A percentile compares a stretch with the other conserved stretches of the same genome.
Conservation (phyloP, 2,113 vertebrate species). For the Oryzias woworae region DNA sequence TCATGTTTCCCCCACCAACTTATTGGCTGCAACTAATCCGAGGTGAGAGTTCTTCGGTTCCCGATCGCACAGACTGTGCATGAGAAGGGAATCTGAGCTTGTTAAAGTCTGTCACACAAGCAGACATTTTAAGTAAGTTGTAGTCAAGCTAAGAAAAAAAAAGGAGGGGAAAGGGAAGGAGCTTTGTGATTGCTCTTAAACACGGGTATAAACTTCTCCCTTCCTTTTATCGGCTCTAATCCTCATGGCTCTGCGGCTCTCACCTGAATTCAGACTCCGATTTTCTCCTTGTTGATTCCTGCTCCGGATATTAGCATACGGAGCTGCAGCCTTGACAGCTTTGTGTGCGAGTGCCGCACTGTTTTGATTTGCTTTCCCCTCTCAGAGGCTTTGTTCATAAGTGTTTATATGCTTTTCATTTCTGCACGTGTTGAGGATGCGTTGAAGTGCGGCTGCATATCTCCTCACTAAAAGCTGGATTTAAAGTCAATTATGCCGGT, state of each 20-base stretch:
- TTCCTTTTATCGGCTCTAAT: slow-evolving; percentile 4
- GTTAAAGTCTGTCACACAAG: slow-evolving; percentile 20
- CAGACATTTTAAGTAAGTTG: slow-evolving; percentile 25
- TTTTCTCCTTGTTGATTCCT: slow-evolving; percentile 5
- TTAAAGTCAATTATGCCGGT: slow-evolving; percentile 22
- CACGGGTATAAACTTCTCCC: slow-evolving; percentile 3
- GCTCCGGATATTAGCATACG: slow-evolving; percentile 13
- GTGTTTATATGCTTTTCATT: slow-evolving; percentile 18
- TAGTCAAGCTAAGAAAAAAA: too few relatives aligned
- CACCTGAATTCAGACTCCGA: slow-evolving; percentile 19
- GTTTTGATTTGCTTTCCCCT: slow-evolving; percentile 31
- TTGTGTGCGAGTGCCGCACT: slow-evolving; percentile 7
- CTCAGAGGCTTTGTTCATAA: slow-evolving; percentile 11
- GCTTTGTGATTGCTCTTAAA: slow-evolving; percentile 13
- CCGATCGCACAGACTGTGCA: slow-evolving; percentile 26
- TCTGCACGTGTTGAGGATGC: slow-evolving; percentile 1
- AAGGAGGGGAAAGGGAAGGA: neutral
- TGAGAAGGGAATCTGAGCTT: neutral
- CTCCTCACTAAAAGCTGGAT: slow-evolving; percentile 4
- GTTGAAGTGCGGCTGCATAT: neutral
- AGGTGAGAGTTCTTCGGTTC: slow-evolving; percentile 50
- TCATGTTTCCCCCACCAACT: slow-evolving; percentile 10
- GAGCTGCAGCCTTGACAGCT: slow-evolving; percentile 14
- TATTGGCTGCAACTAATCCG: slow-evolving; percentile 50
- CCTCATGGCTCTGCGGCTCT: neutral